These are phyloP conservation scores for Neofelis nebulosa DNA, from an alignment of 2,113 vertebrate genomes.

Conservation along the genomic window DNA sequence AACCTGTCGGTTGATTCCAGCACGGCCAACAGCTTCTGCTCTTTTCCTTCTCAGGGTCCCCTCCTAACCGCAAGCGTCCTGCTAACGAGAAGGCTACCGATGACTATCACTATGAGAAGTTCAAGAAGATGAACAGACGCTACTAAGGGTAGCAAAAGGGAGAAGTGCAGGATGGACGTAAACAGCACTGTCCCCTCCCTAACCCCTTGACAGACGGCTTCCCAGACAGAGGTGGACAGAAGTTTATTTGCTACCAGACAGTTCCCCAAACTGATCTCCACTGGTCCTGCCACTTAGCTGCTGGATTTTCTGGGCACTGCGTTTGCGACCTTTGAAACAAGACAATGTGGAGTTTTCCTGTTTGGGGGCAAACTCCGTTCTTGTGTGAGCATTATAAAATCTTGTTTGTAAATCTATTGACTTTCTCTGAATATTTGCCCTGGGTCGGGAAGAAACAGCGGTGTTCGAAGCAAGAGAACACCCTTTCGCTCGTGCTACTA, in stretches of 20 bases:
- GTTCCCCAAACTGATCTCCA: background rate
- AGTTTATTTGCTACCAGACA: background rate
- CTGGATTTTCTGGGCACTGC: background rate
- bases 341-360: conserved; percentile 25
- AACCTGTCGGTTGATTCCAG: fast-evolving
- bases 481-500: background rate
- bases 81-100: conserved; percentile 98
- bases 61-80: conserved; percentile 95
- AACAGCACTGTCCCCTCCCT: background rate
- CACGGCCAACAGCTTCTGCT: background rate
- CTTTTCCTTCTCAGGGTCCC: conserved; percentile 83
- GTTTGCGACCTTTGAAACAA: conserved; percentile 52
- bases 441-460: background rate
- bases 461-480: background rate
- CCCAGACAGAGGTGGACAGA: background rate
- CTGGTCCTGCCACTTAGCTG: background rate
- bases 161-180: background rate
- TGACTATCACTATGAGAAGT: conserved; percentile 99
- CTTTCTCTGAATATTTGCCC: conserved; percentile 45
- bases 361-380: conserved; percentile 53
- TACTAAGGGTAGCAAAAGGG: conserved; percentile 84
- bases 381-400: conserved; percentile 63
- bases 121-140: conserved; percentile 99
- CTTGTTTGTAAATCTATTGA: conserved; percentile 56
- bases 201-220: fast-evolving